These are phyloP conservation scores for Lobophora halterata DNA, from an alignment of 2,888 invertebrate genomes.

Conservation along the genomic window DNA sequence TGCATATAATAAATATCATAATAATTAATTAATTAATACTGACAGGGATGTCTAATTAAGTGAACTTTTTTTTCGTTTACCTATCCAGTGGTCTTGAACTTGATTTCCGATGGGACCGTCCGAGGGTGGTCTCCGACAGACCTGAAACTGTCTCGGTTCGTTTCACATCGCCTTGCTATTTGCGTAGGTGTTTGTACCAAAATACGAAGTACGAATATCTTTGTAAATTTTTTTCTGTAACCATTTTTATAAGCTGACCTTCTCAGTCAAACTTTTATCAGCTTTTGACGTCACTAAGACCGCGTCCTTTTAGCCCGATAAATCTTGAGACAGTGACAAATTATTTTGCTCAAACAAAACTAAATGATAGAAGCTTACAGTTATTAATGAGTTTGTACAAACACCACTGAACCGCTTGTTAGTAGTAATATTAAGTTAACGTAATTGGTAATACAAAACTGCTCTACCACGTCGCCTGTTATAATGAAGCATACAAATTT, in stretches of 20 bases:
- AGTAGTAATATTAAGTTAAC: conserved; percentile 66
- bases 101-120: conserved; percentile 66
- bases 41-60: too few species aligned
- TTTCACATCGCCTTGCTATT: conserved; percentile 61
- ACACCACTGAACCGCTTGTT: conserved; percentile 54
- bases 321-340: conserved; percentile 1
- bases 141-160: conserved; percentile 73
- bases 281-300: too few species aligned
- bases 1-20: too few species aligned
- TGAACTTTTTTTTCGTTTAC: too few species aligned
- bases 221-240: too few species aligned
- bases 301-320: too few species aligned
- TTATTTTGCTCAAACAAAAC: neutral
- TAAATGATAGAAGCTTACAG: conserved; percentile 9
- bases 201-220: too few species aligned
- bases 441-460: conserved; percentile 80
- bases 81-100: conserved; percentile 49
- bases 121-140: conserved; percentile 63
- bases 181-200: too few species aligned
- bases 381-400: conserved; percentile 39
- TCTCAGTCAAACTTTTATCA: too few species aligned
- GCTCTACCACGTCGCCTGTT: conserved; percentile 59
- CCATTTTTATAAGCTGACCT: too few species aligned
- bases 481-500: conserved; percentile 76
- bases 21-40: too few species aligned